Evolutionary conservation across 2,797 vertebrate genomes (phyloP).

Genomic region (Jordanella pulchra): DNA sequence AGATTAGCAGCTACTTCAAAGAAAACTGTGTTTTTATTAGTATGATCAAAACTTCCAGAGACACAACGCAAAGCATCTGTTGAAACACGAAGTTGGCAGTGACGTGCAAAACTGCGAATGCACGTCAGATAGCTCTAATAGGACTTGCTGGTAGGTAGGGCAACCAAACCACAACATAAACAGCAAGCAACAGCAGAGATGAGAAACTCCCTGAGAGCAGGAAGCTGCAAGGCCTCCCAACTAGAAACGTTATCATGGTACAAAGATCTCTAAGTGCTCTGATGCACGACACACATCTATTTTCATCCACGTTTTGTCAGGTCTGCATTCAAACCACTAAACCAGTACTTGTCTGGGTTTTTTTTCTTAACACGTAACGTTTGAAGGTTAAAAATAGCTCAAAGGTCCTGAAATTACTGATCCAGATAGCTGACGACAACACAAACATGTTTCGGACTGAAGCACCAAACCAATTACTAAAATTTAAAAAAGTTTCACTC

Average conservation of each 20-base stretch:
- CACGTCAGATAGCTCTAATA: conserved; percentile 39
- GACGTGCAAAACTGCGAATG: conserved; percentile 17
- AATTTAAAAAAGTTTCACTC: no score
- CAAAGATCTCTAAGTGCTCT: background rate
- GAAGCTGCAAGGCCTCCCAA: conserved; percentile 32
- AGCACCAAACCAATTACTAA: no score
- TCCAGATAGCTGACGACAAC: background rate
- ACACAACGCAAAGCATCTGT: background rate
- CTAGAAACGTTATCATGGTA: background rate
- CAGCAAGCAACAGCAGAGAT: conserved; percentile 20
- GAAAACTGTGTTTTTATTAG: background rate
- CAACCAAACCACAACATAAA: conserved; percentile 46
- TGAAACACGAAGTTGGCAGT: conserved; percentile 29
- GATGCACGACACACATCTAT: background rate
- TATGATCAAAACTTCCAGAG: conserved; percentile 2
- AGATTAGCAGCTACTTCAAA: conserved; percentile 4
- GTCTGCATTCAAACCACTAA: background rate
- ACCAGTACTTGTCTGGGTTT: background rate
- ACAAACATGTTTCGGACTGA: no score
- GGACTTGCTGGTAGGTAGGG: conserved; percentile 10
- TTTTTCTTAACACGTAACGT: no score
- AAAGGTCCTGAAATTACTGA: background rate
- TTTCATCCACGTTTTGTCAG: background rate
- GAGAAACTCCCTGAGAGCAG: conserved; percentile 55
- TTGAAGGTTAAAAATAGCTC: background rate